phyloP scores from a whole-genome alignment of 2,888 invertebrate species.

The Penaeus monodon region DNA sequence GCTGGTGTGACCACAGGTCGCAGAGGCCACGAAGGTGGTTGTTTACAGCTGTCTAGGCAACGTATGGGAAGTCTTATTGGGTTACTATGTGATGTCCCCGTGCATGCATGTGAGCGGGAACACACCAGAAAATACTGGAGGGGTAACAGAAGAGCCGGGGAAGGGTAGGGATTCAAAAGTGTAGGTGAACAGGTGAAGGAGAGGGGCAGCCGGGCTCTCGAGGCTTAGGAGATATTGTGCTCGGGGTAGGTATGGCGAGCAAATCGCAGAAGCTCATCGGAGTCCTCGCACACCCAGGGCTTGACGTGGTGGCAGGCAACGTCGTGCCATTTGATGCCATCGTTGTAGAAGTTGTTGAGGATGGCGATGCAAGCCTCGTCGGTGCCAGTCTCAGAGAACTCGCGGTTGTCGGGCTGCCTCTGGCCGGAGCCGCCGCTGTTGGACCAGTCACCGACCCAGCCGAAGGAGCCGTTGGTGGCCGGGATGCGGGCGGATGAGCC shows the following conservation, averaged over 20 bases:
- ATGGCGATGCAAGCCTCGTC: constrained; percentile 88
- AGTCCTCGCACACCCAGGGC: constrained; percentile 91
- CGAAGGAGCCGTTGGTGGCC: constrained; percentile 79
- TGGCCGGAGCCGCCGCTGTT: constrained; percentile 62
- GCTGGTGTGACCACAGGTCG: too few relatives aligned
- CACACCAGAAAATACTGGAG: too few relatives aligned
- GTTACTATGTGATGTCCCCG: too few relatives aligned
- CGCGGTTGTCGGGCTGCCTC: constrained; percentile 66
- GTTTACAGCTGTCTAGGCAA: too few relatives aligned
- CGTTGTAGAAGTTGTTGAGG: constrained; percentile 92
- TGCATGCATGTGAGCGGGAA: too few relatives aligned
- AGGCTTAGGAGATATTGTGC: constrained; percentile 51
- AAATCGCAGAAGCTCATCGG: constrained; percentile 87
- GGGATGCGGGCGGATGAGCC: constrained; percentile 92
- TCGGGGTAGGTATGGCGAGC: constrained; percentile 76
- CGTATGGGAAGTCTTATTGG: too few relatives aligned
- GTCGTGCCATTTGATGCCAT: constrained; percentile 94
- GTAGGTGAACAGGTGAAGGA: neutral
- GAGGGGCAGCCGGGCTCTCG: neutral
- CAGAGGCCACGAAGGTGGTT: neutral
- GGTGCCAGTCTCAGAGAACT: constrained; percentile 73
- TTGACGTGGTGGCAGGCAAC: constrained; percentile 94
- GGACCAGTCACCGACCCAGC: constrained; percentile 62
- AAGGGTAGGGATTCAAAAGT: neutral
- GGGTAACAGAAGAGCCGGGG: too few relatives aligned